Conservation (phyloP, 2,797 vertebrate genomes). For the Gephyroberyx darwinii region DNA sequence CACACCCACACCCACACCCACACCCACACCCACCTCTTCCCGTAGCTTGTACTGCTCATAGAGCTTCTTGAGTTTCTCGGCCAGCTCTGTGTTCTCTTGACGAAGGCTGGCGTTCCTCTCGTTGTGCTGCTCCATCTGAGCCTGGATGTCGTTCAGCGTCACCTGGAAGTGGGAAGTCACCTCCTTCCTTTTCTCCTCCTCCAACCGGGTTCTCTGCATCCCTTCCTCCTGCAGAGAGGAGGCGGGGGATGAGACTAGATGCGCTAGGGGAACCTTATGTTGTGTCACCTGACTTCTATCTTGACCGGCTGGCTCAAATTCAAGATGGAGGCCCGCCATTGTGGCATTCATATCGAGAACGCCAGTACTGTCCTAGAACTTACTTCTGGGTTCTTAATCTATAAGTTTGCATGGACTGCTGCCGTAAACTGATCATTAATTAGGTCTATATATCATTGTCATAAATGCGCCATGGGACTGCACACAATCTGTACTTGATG, state of each 20-base stretch:
- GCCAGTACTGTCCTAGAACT: too few species aligned
- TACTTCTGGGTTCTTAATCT: too few species aligned
- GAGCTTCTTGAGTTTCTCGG: constrained; percentile 95
- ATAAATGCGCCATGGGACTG: too few species aligned
- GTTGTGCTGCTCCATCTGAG: constrained; percentile 99
- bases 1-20: too few species aligned
- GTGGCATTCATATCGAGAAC: too few species aligned
- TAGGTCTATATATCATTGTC: too few species aligned
- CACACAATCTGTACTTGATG: too few species aligned
- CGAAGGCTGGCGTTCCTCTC: constrained; percentile 93
- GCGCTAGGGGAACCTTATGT: too few species aligned
- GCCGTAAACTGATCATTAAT: too few species aligned
- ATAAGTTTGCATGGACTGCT: too few species aligned
- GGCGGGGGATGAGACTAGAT: too few species aligned
- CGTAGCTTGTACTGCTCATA: constrained; percentile 98
- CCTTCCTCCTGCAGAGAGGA: constrained; percentile 89
- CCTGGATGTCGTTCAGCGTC: constrained; percentile 96
- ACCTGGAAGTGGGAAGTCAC: constrained; percentile 98
- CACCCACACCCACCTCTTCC: constrained; percentile 87
- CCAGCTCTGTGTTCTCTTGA: constrained; percentile 96
- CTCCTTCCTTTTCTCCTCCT: constrained; percentile 98
- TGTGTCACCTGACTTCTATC: too few species aligned
- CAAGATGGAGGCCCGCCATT: neutral
- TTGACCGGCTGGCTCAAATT: neutral
- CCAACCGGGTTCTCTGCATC: constrained; percentile 91